Evolutionary conservation across 1,140 invertebrate genomes (phyloP).

Genomic region (Drosophila leontia): DNA sequence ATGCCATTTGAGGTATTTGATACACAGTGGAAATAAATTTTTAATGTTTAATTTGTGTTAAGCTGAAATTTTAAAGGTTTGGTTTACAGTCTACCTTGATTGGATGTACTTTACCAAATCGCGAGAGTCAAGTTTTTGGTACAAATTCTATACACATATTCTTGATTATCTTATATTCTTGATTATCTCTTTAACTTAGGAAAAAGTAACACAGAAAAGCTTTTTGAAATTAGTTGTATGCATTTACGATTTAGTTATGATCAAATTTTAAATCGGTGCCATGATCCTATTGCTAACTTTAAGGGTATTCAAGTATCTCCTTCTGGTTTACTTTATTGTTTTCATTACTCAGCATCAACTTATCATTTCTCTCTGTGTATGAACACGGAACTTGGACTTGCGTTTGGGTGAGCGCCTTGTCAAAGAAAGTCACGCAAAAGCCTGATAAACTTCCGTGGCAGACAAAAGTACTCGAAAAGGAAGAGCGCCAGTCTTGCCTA

Average conservation of each 20-base stretch:
- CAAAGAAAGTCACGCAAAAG: constrained; percentile 79
- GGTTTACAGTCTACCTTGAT: neutral
- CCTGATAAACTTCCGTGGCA: constrained; percentile 77
- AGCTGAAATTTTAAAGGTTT: neutral
- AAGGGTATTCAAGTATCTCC: too few relatives aligned
- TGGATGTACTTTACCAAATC: neutral
- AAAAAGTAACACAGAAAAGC: too few relatives aligned
- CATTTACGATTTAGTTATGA: too few relatives aligned
- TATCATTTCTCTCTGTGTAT: neutral
- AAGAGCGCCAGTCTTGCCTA: constrained; percentile 55
- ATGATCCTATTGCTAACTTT: too few relatives aligned
- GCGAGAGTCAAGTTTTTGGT: too few relatives aligned
- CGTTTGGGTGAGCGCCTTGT: constrained; percentile 56
- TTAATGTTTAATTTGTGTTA: neutral
- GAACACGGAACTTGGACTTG: neutral
- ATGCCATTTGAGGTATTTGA: constrained; percentile 20
- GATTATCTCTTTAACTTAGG: too few relatives aligned
- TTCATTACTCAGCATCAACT: too few relatives aligned
- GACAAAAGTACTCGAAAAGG: constrained; percentile 52
- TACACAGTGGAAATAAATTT: neutral
- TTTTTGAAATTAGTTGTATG: too few relatives aligned
- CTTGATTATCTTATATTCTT: too few relatives aligned
- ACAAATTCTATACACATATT: too few relatives aligned
- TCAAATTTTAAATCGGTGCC: too few relatives aligned
- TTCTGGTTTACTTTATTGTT: too few relatives aligned